Conservation (phyloP, 2,888 invertebrate genomes). For the Sesia apiformis region DNA sequence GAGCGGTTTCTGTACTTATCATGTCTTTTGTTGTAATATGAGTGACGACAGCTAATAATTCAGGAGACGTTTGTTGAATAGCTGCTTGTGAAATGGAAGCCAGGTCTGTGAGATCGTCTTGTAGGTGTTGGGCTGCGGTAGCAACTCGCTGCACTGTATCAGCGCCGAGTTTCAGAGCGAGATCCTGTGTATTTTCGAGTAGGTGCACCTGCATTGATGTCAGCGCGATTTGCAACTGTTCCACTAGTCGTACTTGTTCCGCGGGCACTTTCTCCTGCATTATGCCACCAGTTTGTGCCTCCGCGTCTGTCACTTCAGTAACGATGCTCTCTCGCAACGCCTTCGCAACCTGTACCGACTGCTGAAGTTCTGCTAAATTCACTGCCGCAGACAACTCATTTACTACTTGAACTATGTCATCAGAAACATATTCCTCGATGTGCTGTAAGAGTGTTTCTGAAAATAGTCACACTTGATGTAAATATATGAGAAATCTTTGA, state of each 20-base stretch:
- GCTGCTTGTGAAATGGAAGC: background rate
- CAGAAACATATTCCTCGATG: constrained; percentile 23
- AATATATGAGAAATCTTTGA: too few relatives aligned
- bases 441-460: constrained; percentile 17
- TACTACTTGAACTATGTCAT: constrained; percentile 16
- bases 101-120: background rate
- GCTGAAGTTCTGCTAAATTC: constrained; percentile 19
- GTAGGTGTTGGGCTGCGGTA: background rate
- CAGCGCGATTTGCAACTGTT: background rate
- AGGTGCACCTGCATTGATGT: background rate
- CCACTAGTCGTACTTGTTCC: background rate
- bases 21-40: too few relatives aligned
- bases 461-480: background rate
- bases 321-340: constrained; percentile 14
- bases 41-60: background rate
- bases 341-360: constrained; percentile 16
- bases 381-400: constrained; percentile 13
- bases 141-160: background rate
- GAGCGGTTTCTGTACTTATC: too few relatives aligned
- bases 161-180: background rate
- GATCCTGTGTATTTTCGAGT: background rate
- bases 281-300: too few relatives aligned
- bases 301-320: constrained; percentile 2
- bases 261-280: too few relatives aligned
- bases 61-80: background rate